Conservation (phyloP, 2,113 vertebrate species). For the Verasper variegatus region DNA sequence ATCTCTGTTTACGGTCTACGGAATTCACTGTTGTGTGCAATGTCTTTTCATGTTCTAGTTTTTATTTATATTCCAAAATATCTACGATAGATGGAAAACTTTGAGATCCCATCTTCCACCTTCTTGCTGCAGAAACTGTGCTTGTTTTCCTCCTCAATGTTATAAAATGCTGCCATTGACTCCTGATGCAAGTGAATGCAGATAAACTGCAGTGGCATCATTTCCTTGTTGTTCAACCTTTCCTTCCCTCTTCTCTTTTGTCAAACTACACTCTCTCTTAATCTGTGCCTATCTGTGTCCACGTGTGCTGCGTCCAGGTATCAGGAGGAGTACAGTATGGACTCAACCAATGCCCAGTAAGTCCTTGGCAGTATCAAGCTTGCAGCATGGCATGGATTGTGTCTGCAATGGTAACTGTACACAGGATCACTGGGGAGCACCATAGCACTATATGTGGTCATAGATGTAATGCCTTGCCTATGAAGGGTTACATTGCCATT, state of each 20-base stretch:
- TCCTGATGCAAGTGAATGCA: slow-evolving; percentile 4
- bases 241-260: slow-evolving; percentile 29
- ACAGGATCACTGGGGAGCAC: slow-evolving; percentile 25
- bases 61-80: background rate
- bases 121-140: slow-evolving; percentile 23
- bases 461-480: slow-evolving; percentile 1
- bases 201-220: slow-evolving; percentile 12
- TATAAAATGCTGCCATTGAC: background rate
- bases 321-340: slow-evolving; percentile 92
- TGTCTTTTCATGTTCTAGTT: background rate
- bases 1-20: background rate
- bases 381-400: slow-evolving; percentile 76
- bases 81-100: background rate
- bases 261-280: slow-evolving; percentile 42
- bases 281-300: slow-evolving; percentile 75
- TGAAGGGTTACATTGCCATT: slow-evolving; percentile 1
- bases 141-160: slow-evolving; percentile 7
- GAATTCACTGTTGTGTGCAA: background rate
- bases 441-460: slow-evolving; percentile 19
- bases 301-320: slow-evolving; percentile 80
- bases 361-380: slow-evolving; percentile 77
- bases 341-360: slow-evolving; percentile 91
- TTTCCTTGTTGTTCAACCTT: slow-evolving; percentile 21
- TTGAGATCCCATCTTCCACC: background rate
- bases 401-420: slow-evolving; percentile 41